Percentiles rank a stretch among this genome's conserved stretches.
These are phyloP conservation scores for Periplaneta americana DNA, from an alignment of 1,140 invertebrate species.

Conservation along the genomic window DNA sequence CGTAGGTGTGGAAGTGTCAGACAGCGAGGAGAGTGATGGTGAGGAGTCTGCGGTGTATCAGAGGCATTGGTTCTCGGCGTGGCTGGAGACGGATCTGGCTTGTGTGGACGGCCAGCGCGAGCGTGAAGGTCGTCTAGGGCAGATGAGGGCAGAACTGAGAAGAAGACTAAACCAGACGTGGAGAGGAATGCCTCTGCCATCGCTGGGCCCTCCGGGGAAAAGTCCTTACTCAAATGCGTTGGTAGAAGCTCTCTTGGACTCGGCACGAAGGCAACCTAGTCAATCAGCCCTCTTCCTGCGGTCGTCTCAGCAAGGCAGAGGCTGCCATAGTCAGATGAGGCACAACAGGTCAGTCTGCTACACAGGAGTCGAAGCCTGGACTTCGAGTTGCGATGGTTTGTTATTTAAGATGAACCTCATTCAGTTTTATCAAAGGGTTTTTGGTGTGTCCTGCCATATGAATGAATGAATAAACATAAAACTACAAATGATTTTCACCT, in stretches of 20 bases:
- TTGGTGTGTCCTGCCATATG: no score
- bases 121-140: conserved; percentile 1
- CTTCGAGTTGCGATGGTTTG: no score
- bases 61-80: conserved; percentile 25
- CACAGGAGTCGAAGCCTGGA: no score
- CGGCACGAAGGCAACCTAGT: conserved; percentile 3
- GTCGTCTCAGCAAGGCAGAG: not conserved
- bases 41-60: conserved; percentile 24
- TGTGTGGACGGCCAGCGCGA: conserved; percentile 1
- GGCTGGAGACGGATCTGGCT: conserved; percentile 9
- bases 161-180: conserved; percentile 26
- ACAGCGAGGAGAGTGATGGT: conserved; percentile 19
- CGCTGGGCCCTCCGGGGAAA: not conserved
- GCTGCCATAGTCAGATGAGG: not conserved
- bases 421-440: no score
- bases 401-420: no score
- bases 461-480: no score
- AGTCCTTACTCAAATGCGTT: conserved; percentile 30
- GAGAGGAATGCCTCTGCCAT: conserved; percentile 28
- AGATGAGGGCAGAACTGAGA: conserved; percentile 5
- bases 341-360: not conserved
- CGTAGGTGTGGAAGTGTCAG: conserved; percentile 17
- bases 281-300: conserved; percentile 4
- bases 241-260: conserved; percentile 8
- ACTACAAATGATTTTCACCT: no score